Evolutionary conservation across 2,888 invertebrate genomes (phyloP).

Genomic region (Chloroclysta siterata): DNA sequence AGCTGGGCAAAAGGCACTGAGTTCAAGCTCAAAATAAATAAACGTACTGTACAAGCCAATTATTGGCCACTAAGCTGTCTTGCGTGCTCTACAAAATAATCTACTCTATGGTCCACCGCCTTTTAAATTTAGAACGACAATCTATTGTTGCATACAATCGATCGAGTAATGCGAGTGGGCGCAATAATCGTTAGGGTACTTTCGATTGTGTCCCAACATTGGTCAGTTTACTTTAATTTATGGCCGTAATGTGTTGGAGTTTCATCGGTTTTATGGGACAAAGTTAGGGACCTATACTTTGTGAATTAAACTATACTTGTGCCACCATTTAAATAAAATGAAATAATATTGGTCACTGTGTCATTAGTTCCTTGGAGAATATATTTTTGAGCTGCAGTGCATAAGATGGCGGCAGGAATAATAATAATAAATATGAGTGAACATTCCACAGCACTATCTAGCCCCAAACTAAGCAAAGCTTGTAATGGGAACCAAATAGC

Average conservation of each 20-base stretch:
- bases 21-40: too few species aligned
- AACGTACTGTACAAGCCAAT: not conserved
- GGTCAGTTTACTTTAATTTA: constrained; percentile 47
- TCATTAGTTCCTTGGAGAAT: too few species aligned
- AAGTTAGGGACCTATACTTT: not conserved
- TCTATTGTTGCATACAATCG: constrained; percentile 49
- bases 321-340: not conserved
- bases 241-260: constrained; percentile 26
- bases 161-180: constrained; percentile 48
- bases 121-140: constrained; percentile 31
- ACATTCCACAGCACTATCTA: too few species aligned
- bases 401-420: too few species aligned
- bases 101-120: constrained; percentile 19
- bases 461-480: too few species aligned
- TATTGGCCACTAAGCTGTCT: not conserved
- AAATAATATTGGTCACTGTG: too few species aligned
- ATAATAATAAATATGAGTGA: too few species aligned
- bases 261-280: constrained; percentile 16
- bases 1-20: too few species aligned
- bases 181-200: constrained; percentile 45
- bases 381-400: too few species aligned
- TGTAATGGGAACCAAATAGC: too few species aligned
- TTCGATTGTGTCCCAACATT: constrained; percentile 53
- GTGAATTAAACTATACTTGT: not conserved
- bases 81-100: constrained; percentile 3